phyloP scores from a whole-genome alignment of 30 jellyfish, hydroid and myxozoan genomes.

The Hydra vulgaris region DNA sequence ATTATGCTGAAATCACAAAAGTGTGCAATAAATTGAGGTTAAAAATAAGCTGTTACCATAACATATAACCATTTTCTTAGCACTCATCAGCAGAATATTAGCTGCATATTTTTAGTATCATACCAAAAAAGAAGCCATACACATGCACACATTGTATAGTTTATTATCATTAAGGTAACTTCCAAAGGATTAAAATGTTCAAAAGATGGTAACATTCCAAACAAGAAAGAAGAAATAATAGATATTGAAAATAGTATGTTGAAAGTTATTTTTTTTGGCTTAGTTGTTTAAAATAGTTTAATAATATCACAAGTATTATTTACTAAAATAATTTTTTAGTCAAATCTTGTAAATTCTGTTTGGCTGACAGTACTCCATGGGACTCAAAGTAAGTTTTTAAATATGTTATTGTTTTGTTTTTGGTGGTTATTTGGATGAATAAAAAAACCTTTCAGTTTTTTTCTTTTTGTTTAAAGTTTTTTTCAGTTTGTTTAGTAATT shows the following conservation, averaged over 20 bases:
- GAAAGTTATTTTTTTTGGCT: conserved; percentile 5
- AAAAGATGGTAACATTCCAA: not conserved
- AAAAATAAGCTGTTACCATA: too few species aligned
- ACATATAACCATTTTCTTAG: too few species aligned
- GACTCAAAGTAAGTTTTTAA: not conserved
- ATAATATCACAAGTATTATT: not conserved
- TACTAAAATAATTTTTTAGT: not conserved
- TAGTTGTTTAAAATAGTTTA: not conserved
- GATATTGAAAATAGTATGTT: not conserved
- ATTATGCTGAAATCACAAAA: too few species aligned
- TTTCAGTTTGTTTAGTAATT: too few species aligned
- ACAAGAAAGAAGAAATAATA: not conserved
- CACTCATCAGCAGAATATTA: too few species aligned
- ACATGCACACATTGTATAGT: too few species aligned
- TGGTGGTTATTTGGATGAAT: too few species aligned
- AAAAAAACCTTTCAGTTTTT: too few species aligned
- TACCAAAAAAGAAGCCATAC: too few species aligned
- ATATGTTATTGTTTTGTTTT: not conserved
- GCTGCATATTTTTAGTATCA: too few species aligned
- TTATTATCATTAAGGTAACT: not conserved
- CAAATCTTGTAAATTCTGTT: conserved; percentile 4
- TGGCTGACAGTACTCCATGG: conserved; percentile 11
- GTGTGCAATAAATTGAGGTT: too few species aligned
- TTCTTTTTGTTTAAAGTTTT: too few species aligned
- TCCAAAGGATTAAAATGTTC: not conserved